Evolutionary conservation across 1,140 invertebrate species (phyloP).

Genomic region (Rhyacophila brunnea): DNA sequence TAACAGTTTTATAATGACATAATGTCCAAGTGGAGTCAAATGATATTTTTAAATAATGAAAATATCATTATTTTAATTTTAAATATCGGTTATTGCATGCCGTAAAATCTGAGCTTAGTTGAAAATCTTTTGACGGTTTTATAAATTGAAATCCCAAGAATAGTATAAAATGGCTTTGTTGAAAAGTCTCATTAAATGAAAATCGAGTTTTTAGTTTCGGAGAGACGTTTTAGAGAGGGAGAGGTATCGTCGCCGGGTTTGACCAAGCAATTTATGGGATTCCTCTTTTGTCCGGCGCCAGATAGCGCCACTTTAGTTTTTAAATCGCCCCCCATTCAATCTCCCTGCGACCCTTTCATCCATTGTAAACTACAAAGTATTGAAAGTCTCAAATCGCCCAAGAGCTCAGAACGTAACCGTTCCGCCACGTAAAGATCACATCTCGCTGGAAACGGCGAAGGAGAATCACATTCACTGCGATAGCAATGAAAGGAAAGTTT

Average conservation of each 20-base stretch:
- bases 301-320: constrained; percentile 35
- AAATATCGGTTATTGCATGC: too few relatives aligned
- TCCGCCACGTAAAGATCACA: not conserved
- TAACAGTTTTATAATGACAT: too few relatives aligned
- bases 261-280: constrained; percentile 25
- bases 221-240: too few relatives aligned
- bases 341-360: constrained; percentile 12
- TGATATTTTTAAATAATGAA: too few relatives aligned
- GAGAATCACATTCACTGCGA: constrained; percentile 4
- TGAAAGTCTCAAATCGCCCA: constrained; percentile 23
- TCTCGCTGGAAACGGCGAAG: not conserved
- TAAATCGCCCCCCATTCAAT: constrained; percentile 34
- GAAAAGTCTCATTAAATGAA: too few relatives aligned
- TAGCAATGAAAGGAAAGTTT: constrained; percentile 16
- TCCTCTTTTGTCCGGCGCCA: constrained; percentile 23
- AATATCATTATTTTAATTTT: too few relatives aligned
- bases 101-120: too few relatives aligned
- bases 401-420: constrained; percentile 3
- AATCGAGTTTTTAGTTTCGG: too few relatives aligned
- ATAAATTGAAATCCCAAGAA: too few relatives aligned
- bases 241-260: not conserved
- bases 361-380: constrained; percentile 36
- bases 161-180: too few relatives aligned
- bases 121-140: too few relatives aligned
- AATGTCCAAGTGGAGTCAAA: too few relatives aligned